phyloP scores from a whole-genome alignment of 2,113 vertebrate species.

The Chloropsis cyanopogon region DNA sequence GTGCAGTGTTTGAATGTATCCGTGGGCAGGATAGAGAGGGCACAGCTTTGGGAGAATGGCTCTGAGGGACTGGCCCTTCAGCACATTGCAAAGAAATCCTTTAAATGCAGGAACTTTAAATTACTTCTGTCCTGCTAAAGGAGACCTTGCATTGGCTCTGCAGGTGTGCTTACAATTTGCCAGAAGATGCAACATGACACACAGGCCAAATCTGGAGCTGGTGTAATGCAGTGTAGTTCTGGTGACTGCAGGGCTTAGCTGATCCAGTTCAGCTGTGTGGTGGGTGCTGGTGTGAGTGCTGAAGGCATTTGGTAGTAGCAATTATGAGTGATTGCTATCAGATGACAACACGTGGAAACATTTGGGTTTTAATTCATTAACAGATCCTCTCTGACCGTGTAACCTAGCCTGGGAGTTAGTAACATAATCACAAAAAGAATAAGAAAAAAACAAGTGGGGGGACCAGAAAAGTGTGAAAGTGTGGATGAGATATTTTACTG shows the following conservation, averaged over 20 bases:
- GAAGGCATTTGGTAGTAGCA: not conserved
- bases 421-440: not conserved
- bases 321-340: not conserved
- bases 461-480: not conserved
- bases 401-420: not conserved
- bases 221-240: not conserved
- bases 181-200: not conserved
- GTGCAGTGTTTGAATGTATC: not conserved
- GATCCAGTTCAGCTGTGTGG: not conserved
- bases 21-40: rapidly evolving
- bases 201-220: not conserved
- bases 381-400: not conserved
- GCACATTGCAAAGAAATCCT: not conserved
- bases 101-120: not conserved
- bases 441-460: not conserved
- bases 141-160: not conserved
- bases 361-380: not conserved
- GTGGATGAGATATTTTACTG: not conserved
- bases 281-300: not conserved
- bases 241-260: not conserved
- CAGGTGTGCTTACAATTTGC: not conserved
- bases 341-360: not conserved
- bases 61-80: not conserved
- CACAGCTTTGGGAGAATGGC: not conserved
- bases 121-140: not conserved